Conservation (phyloP, 2,113 vertebrate genomes). For the Stictonetta naevosa region DNA sequence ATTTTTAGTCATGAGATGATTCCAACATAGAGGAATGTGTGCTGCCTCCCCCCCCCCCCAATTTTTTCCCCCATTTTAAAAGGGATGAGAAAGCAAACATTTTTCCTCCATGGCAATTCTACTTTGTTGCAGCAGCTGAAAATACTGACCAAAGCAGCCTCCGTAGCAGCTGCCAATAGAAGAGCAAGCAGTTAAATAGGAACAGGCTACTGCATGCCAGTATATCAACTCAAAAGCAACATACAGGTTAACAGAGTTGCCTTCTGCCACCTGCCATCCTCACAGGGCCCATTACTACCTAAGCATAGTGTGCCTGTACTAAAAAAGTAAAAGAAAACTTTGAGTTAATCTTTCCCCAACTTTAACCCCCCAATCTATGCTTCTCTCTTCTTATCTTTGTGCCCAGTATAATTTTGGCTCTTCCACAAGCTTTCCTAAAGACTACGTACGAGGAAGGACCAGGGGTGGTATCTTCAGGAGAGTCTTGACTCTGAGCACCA, state of each 20-base stretch:
- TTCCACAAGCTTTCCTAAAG: neutral
- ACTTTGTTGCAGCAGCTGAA: neutral
- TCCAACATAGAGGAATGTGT: neutral
- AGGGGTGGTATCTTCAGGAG: neutral
- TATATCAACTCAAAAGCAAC: neutral
- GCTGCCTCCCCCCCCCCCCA: neutral
- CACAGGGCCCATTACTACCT: neutral
- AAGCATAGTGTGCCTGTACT: neutral
- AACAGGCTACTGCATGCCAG: neutral
- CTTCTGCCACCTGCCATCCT: neutral
- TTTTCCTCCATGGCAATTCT: neutral
- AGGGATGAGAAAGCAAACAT: neutral
- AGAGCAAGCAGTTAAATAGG: neutral
- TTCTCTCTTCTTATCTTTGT: neutral
- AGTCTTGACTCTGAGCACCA: neutral
- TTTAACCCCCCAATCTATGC: neutral
- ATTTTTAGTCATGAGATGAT: neutral
- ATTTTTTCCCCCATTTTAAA: neutral
- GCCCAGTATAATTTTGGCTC: neutral
- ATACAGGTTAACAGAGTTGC: neutral
- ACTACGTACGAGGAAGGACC: accelerated
- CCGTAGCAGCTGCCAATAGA: neutral
- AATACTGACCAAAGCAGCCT: neutral
- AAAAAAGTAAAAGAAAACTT: neutral
- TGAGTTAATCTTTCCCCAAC: neutral